Evolutionary conservation across 2,888 invertebrate genomes (phyloP), one percentile per base, ranked within the genome.

Genomic region (Hirtodrosophila cameraria): DNA sequence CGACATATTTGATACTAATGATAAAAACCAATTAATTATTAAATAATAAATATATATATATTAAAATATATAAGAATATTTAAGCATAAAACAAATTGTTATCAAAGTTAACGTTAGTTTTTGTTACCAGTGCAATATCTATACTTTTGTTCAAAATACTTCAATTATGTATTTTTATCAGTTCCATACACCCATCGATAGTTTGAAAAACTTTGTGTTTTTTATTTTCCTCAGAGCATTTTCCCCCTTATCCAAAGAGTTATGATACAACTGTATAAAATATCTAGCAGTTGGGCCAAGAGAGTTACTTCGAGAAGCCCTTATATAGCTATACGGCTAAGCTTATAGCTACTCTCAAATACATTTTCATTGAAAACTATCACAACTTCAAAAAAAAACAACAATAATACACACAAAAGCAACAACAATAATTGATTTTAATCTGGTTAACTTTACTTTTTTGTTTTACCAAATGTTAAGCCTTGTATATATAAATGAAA

Each of bases 61-160:
- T 38, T 54, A 59, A 72, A 63, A 67, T 62, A 46, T 62, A 41
- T 67, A 74, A 77, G 58, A 65, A 71, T 67, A 80, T 59, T 69
- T 75, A 73, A 84, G 61, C 45, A 67, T 75, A 60, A 65, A 72
- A 74, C 45, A 79, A 85, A 83, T 78, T 87, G 87, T 87, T 88
- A 87, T 83, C 55, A 88, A 75, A 75, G 72, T 71, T 70, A 70
- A 79, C 72, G 88, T 84, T 86, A 79, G 72, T 88, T 86, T n/a
- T 86, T 79, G 77, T 87, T 81, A 67, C 69, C 81, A 83, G 74
- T 75, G 75, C 85, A 83, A 83, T 85, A 75, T 61, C n/a, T n/a
- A 60, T 72, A 71, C 38, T 70, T 68, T 52, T 69, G 54, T 64
- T 57, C 68, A 78, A 59, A n/a, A 57, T 43, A 43, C 20, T 52